Evolutionary conservation across 2,888 invertebrate genomes (phyloP).

Genomic region (Mechanitis mazaeus): DNA sequence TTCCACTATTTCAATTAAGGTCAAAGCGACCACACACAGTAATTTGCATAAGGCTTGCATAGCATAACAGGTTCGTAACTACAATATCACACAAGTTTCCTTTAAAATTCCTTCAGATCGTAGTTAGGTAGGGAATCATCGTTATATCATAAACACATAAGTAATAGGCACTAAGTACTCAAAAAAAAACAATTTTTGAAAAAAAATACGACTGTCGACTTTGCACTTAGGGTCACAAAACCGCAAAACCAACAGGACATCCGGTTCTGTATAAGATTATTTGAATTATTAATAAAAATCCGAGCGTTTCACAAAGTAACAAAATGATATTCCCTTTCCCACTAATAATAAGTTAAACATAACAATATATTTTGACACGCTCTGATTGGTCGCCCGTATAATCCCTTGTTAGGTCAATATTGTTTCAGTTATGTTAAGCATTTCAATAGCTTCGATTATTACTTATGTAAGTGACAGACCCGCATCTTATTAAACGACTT

Average conservation of each 20-base stretch:
- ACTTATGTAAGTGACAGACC: slow-evolving; percentile 34
- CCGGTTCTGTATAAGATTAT: too few relatives aligned
- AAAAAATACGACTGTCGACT: too few relatives aligned
- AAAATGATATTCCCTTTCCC: too few relatives aligned
- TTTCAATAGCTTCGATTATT: slow-evolving; percentile 30
- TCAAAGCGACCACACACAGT: slow-evolving; percentile 22
- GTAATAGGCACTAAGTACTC: too few relatives aligned
- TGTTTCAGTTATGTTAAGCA: slow-evolving; percentile 36
- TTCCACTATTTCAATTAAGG: slow-evolving; percentile 24
- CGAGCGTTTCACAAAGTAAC: too few relatives aligned
- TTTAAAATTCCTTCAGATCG: neutral
- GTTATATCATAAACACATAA: too few relatives aligned
- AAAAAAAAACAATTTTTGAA: too few relatives aligned
- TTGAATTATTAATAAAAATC: too few relatives aligned
- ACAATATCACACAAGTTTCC: neutral
- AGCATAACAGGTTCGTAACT: slow-evolving; percentile 2
- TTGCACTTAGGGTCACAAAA: too few relatives aligned
- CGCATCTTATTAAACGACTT: slow-evolving; percentile 34
- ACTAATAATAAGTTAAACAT: slow-evolving; percentile 8
- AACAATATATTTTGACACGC: slow-evolving; percentile 14
- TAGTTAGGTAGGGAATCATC: too few relatives aligned
- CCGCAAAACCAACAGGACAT: too few relatives aligned
- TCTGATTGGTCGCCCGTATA: slow-evolving; percentile 48
- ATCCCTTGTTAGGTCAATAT: slow-evolving; percentile 44
- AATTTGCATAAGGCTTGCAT: slow-evolving; percentile 12